Conservation (phyloP, 2,797 vertebrate species). For the Malurus leucopterus region DNA sequence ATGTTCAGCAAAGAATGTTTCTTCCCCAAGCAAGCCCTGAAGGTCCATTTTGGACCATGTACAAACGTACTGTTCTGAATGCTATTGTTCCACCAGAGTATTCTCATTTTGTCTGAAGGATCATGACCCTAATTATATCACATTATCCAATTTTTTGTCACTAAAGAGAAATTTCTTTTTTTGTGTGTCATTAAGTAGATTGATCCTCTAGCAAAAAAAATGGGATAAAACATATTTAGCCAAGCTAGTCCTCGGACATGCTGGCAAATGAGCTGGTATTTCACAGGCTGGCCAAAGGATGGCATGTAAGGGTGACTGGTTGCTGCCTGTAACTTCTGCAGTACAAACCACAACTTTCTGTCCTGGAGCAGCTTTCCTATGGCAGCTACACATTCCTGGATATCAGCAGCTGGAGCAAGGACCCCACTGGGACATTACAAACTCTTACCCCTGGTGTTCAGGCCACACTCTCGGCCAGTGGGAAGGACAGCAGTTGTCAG, state of each 20-base stretch:
- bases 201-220: neutral
- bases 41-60: neutral
- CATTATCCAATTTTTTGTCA: neutral
- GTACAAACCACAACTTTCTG: neutral
- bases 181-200: neutral
- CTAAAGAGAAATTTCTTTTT: neutral
- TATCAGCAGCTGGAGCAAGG: neutral
- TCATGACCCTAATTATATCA: neutral
- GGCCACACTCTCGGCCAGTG: rapidly evolving
- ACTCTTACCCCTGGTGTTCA: neutral
- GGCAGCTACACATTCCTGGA: neutral
- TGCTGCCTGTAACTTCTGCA: neutral
- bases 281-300: neutral
- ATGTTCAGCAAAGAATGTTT: neutral
- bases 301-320: rapidly evolving
- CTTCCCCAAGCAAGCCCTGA: neutral
- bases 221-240: neutral
- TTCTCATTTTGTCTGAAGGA: neutral
- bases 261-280: neutral
- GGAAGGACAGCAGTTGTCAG: neutral
- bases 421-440: rapidly evolving
- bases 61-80: neutral
- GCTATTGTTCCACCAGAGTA: neutral
- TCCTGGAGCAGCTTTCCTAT: neutral
- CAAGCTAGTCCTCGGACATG: neutral